Conservation (phyloP, 2,888 invertebrate genomes). For the Sthenelais limicola region DNA sequence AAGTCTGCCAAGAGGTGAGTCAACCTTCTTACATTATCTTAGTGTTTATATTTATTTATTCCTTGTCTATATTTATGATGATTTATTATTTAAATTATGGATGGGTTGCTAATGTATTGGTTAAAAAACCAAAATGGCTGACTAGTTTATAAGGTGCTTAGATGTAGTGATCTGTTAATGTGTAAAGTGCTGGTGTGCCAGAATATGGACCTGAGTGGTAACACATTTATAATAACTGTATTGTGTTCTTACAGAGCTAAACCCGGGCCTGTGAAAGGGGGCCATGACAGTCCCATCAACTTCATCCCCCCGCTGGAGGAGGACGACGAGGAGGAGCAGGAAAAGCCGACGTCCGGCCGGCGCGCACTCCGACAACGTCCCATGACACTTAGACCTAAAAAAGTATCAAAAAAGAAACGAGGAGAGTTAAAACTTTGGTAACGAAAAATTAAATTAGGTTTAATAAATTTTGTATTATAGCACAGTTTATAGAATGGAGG, state of each 20-base stretch:
- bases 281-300: constrained; percentile 31
- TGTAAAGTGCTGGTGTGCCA: no score
- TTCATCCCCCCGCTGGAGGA: constrained; percentile 1
- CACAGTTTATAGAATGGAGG: no score
- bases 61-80: not conserved
- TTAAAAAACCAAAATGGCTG: no score
- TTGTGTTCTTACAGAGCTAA: constrained; percentile 19
- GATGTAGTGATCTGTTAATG: no score
- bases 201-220: no score
- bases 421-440: constrained; percentile 29
- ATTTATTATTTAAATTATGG: not conserved
- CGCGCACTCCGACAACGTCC: not conserved
- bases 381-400: constrained; percentile 5
- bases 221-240: no score
- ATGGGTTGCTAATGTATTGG: no score
- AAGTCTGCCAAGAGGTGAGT: constrained; percentile 7
- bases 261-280: not conserved
- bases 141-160: no score
- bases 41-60: not conserved
- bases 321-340: not conserved
- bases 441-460: not conserved
- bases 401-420: not conserved
- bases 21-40: no score
- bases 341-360: not conserved
- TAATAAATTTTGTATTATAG: no score